A percentile compares a stretch with the other conserved stretches of the same genome.
Conservation (phyloP, 2,888 invertebrate species). For the Gastracanthus pulcherrimus region DNA sequence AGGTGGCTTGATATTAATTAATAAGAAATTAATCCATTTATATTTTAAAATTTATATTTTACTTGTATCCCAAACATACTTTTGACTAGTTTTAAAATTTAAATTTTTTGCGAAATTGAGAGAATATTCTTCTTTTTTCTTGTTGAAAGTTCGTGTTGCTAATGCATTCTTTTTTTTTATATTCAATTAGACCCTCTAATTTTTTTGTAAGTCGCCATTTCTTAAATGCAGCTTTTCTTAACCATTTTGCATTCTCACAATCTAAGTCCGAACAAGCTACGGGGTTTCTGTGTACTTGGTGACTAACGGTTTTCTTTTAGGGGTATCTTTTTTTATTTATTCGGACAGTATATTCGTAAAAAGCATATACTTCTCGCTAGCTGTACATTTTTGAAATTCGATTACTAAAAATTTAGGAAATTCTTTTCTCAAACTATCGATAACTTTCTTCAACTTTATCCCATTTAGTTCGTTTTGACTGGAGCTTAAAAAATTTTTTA, state of each 20-base stretch:
- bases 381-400: too few relatives aligned
- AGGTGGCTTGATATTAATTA: background rate
- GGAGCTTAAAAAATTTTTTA: too few relatives aligned
- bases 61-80: background rate
- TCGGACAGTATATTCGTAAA: too few relatives aligned
- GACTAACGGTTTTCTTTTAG: background rate
- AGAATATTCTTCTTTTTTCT: slow-evolving; percentile 33
- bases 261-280: slow-evolving; percentile 35
- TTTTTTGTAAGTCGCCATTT: slow-evolving; percentile 22
- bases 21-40: too few relatives aligned
- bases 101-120: slow-evolving; percentile 10
- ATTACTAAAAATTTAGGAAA: too few relatives aligned
- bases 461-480: too few relatives aligned
- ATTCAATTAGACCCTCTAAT: background rate
- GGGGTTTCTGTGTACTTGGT: slow-evolving; percentile 21
- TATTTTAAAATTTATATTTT: background rate
- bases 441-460: too few relatives aligned
- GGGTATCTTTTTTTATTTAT: background rate
- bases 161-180: slow-evolving; percentile 21
- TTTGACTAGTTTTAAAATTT: background rate
- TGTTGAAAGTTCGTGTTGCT: slow-evolving; percentile 30
- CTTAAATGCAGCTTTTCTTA: slow-evolving; percentile 26
- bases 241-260: slow-evolving; percentile 5
- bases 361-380: too few relatives aligned
- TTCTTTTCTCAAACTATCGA: too few relatives aligned